Evolutionary conservation across 2,888 invertebrate genomes (phyloP), one percentile per base, ranked within the genome.

Genomic region (Bedellia somnulentella): DNA sequence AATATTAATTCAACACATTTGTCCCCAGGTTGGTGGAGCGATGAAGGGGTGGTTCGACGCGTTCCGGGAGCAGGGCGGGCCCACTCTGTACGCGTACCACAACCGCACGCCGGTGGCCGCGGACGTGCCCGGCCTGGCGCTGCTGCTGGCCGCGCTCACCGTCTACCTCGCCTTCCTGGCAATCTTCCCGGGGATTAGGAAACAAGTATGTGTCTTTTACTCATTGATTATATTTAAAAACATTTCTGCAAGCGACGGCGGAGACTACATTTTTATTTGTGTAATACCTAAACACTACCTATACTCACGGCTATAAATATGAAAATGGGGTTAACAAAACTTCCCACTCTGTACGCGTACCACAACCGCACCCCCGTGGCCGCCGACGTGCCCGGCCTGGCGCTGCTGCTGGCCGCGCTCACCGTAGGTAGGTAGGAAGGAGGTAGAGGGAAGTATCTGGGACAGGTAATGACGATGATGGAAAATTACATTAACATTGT

Each of bases 1-100:
- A n/a, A n/a, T n/a, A n/a, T n/a, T n/a, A n/a, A n/a, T n/a, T 18
- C 18, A 5, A 18, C 9, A 6, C 9, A n/a, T 18, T 40, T 48
- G 31, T 56, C 23, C 60, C 0, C 60, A 73, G 73, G 71, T 60
- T 63, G 63, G 70, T 63, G 52, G 67, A 64, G 82, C 75, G 70
- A 92, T 91, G 91, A 89, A 84, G 83, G 93, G 93, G 76, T 94
- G 93, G 94, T 95, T 95, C 77, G 94, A 94, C 73, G 93, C 94
- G 42, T 97, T 96, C 81, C 89, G 97, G 60, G 87, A 87, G 78
- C 91, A 94, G 80, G 95, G 95, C 59, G 96, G 93, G 47, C 97
- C 97, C 44, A 96, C 96, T 48, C 85, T 95, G 42, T 98, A 97
- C 79, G 89, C 87, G 54, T 92, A 92, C 77, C 88, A 89, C 67